A percentile compares a stretch with the other conserved stretches of the same genome.
phyloP scores from a whole-genome alignment of 2,888 invertebrate genomes.

The Chydorus sphaericus region DNA sequence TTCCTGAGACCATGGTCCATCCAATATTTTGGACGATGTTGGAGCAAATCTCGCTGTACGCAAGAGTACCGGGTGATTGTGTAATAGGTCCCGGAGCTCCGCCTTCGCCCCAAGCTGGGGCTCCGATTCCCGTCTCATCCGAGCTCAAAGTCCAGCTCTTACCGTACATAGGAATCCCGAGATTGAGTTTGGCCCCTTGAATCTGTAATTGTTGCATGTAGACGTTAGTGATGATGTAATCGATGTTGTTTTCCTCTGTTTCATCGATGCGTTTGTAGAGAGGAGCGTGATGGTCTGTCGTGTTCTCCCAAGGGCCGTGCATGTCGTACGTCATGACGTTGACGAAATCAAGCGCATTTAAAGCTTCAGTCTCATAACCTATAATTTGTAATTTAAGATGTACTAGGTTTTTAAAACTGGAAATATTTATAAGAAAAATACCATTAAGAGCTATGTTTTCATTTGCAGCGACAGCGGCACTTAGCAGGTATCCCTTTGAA shows the following conservation, averaged over 20 bases:
- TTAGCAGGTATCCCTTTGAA: too few species aligned
- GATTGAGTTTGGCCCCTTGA: conserved; percentile 13
- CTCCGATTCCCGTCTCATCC: not conserved
- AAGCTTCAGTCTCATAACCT: too few species aligned
- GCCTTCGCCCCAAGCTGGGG: conserved; percentile 10
- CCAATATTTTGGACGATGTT: not conserved
- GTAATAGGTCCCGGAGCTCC: too few species aligned
- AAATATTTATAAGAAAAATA: too few species aligned
- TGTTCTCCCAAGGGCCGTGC: conserved; percentile 9
- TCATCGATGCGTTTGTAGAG: conserved; percentile 5
- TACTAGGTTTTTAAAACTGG: too few species aligned
- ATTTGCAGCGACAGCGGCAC: too few species aligned
- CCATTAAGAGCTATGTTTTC: too few species aligned
- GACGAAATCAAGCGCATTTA: conserved; percentile 9
- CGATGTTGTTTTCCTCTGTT: conserved; percentile 2
- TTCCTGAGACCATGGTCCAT: not conserved
- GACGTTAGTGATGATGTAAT: conserved; percentile 12
- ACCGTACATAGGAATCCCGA: conserved; percentile 16
- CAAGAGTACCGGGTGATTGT: too few species aligned
- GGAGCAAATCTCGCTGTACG: not conserved
- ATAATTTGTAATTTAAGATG: too few species aligned
- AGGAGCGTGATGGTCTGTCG: conserved; percentile 7
- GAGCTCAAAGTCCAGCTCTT: conserved; percentile 11
- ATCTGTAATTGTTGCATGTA: conserved; percentile 2
- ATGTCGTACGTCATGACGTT: conserved; percentile 12